Evolutionary conservation across 1,140 invertebrate genomes (phyloP).

Genomic region (Thrips palmi): DNA sequence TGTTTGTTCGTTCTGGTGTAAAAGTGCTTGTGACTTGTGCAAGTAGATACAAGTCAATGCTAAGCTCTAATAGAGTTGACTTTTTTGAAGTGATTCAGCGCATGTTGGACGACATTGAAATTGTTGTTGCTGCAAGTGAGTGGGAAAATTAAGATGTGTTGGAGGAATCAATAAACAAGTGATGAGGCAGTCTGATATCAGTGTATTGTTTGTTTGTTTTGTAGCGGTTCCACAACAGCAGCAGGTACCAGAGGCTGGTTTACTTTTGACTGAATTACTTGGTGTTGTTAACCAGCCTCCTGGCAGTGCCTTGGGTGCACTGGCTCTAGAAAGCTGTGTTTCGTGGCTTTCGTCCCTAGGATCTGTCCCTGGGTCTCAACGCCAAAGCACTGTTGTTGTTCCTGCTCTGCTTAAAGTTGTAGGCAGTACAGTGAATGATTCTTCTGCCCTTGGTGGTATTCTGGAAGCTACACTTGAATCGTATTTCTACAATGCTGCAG

Average conservation of each 20-base stretch:
- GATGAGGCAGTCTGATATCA: conserved; percentile 4
- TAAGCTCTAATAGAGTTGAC: conserved; percentile 28
- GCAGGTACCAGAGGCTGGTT: conserved; percentile 29
- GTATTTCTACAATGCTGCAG: conserved; percentile 26
- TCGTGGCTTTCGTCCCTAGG: conserved; percentile 22
- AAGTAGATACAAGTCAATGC: conserved; percentile 29
- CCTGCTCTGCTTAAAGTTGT: conserved; percentile 26
- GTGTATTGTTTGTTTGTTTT: conserved; percentile 14
- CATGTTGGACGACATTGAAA: conserved; percentile 39
- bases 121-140: conserved; percentile 32
- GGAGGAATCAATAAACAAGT: not conserved
- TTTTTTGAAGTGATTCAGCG: conserved; percentile 30
- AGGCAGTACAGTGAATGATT: conserved; percentile 24
- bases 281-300: conserved; percentile 26
- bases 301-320: conserved; percentile 13
- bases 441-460: conserved; percentile 25
- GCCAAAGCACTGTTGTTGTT: conserved; percentile 25
- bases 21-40: conserved; percentile 38
- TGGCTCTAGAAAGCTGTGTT: conserved; percentile 16
- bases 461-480: conserved; percentile 29
- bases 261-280: conserved; percentile 28
- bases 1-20: conserved; percentile 36
- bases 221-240: conserved; percentile 28
- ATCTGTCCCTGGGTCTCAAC: conserved; percentile 26
- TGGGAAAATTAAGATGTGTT: conserved; percentile 8